Evolutionary conservation across 2,797 vertebrate species (phyloP).

Genomic region (Ctenopoma multispine): DNA sequence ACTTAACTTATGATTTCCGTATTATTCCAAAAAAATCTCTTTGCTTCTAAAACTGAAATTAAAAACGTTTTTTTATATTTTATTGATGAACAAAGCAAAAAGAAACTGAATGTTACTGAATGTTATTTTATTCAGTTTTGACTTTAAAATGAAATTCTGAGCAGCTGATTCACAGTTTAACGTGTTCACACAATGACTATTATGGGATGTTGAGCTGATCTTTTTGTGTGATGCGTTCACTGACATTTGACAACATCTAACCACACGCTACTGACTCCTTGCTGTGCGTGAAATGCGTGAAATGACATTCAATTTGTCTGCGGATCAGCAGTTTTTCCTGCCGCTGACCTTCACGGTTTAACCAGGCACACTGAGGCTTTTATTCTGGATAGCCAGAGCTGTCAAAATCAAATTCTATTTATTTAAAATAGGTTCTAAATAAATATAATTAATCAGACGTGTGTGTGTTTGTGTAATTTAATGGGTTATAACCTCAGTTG

Average conservation of each 20-base stretch:
- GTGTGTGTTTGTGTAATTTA: too few relatives aligned
- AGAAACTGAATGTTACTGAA: too few relatives aligned
- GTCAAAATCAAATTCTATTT: background rate
- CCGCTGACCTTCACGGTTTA: slow-evolving; percentile 20
- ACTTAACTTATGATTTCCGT: too few relatives aligned
- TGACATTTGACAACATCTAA: slow-evolving; percentile 5
- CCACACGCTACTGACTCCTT: background rate
- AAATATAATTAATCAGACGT: background rate
- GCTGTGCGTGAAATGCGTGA: background rate
- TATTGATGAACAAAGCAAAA: too few relatives aligned
- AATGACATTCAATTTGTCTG: slow-evolving; percentile 29
- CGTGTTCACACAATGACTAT: background rate
- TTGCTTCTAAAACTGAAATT: too few relatives aligned
- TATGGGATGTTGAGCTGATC: background rate
- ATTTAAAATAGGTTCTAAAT: background rate
- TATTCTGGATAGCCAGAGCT: slow-evolving; percentile 21
- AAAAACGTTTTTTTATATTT: too few relatives aligned
- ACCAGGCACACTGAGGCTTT: slow-evolving; percentile 22
- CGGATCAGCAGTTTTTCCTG: slow-evolving; percentile 26
- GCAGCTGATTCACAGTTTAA: too few relatives aligned
- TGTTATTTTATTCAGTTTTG: too few relatives aligned
- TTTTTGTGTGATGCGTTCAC: background rate
- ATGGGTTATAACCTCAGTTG: too few relatives aligned
- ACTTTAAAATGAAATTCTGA: too few relatives aligned
- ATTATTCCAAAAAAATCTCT: too few relatives aligned